Evolutionary conservation across 2,113 vertebrate species (phyloP).

Genomic region (Rhombomys opimus): DNA sequence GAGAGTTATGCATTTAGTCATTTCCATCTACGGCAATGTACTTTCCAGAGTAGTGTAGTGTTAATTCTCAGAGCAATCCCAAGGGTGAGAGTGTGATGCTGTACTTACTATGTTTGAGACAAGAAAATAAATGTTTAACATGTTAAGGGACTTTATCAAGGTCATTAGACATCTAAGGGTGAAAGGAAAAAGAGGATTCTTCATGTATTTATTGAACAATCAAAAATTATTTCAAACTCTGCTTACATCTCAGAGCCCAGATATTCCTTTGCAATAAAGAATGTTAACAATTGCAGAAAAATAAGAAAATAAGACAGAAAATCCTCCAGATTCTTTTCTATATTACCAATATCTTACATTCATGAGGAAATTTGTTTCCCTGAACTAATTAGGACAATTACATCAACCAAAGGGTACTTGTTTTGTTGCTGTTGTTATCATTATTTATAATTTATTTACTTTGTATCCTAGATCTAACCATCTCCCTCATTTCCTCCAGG

Average conservation of each 20-base stretch:
- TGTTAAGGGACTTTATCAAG: slow-evolving; percentile 4
- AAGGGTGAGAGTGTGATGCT: neutral
- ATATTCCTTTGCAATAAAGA: neutral
- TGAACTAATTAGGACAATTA: neutral
- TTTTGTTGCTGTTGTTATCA: neutral
- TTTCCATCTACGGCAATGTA: neutral
- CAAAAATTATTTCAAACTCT: neutral
- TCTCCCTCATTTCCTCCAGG: too few relatives aligned
- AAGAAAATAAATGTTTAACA: neutral
- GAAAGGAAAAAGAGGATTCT: neutral
- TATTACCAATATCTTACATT: neutral
- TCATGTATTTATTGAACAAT: neutral
- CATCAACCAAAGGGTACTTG: neutral
- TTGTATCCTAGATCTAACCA: too few relatives aligned
- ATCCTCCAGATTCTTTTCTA: neutral
- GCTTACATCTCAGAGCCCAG: neutral
- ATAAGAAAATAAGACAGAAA: neutral
- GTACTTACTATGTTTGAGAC: neutral
- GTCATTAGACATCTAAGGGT: neutral
- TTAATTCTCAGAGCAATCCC: neutral
- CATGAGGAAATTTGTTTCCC: neutral
- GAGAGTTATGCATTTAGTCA: neutral
- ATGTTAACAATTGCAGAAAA: slow-evolving; percentile 4
- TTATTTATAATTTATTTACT: too few relatives aligned
- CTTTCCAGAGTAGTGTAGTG: neutral